Conservation (phyloP, 2,888 invertebrate species). For the Parthenolecanium corni region DNA sequence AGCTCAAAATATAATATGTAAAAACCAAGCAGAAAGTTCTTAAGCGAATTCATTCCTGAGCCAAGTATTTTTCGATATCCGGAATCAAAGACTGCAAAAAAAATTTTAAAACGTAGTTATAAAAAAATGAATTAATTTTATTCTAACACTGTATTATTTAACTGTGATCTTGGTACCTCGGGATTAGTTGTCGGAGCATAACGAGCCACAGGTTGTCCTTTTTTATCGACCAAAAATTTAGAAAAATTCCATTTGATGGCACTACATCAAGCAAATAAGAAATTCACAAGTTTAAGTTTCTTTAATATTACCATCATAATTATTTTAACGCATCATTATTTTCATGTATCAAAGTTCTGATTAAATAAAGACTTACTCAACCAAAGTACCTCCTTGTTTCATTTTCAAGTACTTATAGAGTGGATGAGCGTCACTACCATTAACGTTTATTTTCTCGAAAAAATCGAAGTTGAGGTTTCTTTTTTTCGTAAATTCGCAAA, state of each 20-base stretch:
- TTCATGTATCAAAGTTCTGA: constrained; percentile 32
- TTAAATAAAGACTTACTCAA: constrained; percentile 39
- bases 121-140: background rate
- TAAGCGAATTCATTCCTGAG: too few species aligned
- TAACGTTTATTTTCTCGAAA: constrained; percentile 60
- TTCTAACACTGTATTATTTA: background rate
- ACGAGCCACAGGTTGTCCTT: constrained; percentile 58
- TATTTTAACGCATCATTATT: constrained; percentile 42
- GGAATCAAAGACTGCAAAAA: constrained; percentile 13
- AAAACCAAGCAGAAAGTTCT: too few species aligned
- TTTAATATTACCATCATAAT: too few species aligned
- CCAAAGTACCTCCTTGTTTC: constrained; percentile 38
- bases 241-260: constrained; percentile 84
- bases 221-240: constrained; percentile 67
- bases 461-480: constrained; percentile 58
- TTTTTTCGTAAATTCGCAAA: constrained; percentile 50
- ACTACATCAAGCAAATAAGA: constrained; percentile 36
- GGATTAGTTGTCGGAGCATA: constrained; percentile 44
- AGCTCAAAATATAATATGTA: too few species aligned
- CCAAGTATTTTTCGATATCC: constrained; percentile 15
- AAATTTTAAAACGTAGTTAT: background rate
- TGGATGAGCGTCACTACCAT: constrained; percentile 52
- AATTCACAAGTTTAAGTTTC: background rate
- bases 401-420: constrained; percentile 56
- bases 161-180: constrained; percentile 30